Percentiles rank a stretch among this genome's conserved stretches.
Conservation (phyloP, 2,888 invertebrate species). For the Agriopis marginaria region DNA sequence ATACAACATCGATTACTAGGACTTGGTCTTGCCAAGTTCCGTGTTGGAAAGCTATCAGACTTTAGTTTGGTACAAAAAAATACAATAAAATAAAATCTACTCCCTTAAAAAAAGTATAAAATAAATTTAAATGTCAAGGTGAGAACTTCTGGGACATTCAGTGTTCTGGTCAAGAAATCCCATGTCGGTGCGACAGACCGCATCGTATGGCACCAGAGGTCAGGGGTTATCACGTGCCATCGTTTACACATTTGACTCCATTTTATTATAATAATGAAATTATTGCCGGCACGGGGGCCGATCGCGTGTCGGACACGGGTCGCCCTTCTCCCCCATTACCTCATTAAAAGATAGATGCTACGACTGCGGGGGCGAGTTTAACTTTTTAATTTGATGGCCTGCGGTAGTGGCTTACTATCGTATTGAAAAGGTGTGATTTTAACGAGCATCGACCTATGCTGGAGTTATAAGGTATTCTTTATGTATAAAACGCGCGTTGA, state of each 20-base stretch:
- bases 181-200: background rate
- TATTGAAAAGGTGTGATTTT: conserved; percentile 75
- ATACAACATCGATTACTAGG: no score
- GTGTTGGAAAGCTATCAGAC: no score
- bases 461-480: conserved; percentile 23
- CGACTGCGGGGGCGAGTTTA: conserved; percentile 64
- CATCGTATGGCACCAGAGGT: conserved; percentile 15
- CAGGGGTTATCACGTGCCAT: conserved; percentile 72
- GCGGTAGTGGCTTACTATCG: conserved; percentile 54
- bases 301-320: conserved; percentile 69
- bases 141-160: no score
- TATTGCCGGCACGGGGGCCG: conserved; percentile 65
- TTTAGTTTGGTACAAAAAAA: no score
- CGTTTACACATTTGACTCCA: conserved; percentile 81
- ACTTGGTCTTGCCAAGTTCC: no score
- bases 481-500: conserved; percentile 34
- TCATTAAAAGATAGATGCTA: conserved; percentile 76
- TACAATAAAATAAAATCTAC: no score
- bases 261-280: conserved; percentile 84
- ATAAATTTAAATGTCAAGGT: no score
- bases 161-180: no score
- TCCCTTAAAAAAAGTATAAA: no score
- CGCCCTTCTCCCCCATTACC: conserved; percentile 72
- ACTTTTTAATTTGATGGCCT: conserved; percentile 81
- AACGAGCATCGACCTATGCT: conserved; percentile 37